Evolutionary conservation across 2,113 vertebrate genomes (phyloP), one percentile per base, ranked within the genome.

Genomic region (Hippocampus comes): DNA sequence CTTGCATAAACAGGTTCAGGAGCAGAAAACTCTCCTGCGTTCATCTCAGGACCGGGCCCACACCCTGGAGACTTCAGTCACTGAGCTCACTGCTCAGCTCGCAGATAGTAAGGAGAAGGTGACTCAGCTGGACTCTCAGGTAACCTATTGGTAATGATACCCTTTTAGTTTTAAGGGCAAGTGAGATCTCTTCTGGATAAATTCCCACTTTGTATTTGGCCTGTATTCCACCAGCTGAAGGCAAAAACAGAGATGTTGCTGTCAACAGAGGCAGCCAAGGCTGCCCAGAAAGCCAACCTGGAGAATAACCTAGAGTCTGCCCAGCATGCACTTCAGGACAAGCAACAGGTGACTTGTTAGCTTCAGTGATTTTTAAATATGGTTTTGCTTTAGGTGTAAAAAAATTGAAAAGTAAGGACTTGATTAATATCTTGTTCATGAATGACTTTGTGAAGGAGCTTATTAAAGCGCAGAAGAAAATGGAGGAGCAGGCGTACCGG

Each of bases 191-290:
- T 8, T 46, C 41, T 46, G 21, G 10, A 27, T 20, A 18, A 51
- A 68, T 53, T 51, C 18, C n/a, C 20, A 7, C 1, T 67, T 3
- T 14, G 63, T 66, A 12, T 21, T 68, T 61, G 9, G 1, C 71
- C 0, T 72, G 38, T 84, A 71, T 90, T 78, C 53, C 55, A 79
- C 34, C 86, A 99, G 97, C 87, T 99, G 77, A 99, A 98, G 91
- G 95, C 96, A 71, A 99, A 99, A 89, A 99, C 96, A 1, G 97
- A 99, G 88, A 88, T 99, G 90, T 72, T 99, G 21, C 89, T 99
- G 11, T 96, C 96, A 73, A 92, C 97, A 59, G 97, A 99, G 89
- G 97, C 97, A 38, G 94, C 97, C 1, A 99, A 96, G 91, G 92
- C 93, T 77, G 93, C 96, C 67, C 96, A 96, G 82, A 94, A 96